phyloP scores from a whole-genome alignment of 2,888 invertebrate species.

The Noctua fimbriata region DNA sequence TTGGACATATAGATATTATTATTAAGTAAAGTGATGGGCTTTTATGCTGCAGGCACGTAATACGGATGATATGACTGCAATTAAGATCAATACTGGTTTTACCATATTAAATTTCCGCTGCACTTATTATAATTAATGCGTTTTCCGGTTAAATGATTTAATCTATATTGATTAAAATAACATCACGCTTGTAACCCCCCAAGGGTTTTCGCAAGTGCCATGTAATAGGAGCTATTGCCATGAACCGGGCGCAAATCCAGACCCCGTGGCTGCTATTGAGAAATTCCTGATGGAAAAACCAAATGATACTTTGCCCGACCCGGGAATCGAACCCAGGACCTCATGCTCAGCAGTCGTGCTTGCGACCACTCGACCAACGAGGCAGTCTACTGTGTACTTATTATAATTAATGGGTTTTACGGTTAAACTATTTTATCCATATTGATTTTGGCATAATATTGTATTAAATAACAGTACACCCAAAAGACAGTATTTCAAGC shows the following conservation, averaged over 20 bases:
- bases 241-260: too few relatives aligned
- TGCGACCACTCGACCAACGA: too few relatives aligned
- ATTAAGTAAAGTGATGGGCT: constrained; percentile 16
- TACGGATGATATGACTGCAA: background rate
- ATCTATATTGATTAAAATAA: background rate
- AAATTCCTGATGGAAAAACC: too few relatives aligned
- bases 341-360: too few relatives aligned
- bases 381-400: too few relatives aligned
- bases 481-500: background rate
- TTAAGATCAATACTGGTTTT: background rate
- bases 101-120: background rate
- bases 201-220: too few relatives aligned
- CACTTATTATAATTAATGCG: background rate
- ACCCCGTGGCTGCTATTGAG: too few relatives aligned
- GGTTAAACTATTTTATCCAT: background rate
- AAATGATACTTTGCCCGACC: too few relatives aligned
- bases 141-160: background rate
- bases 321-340: too few relatives aligned
- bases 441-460: background rate
- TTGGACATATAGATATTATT: constrained; percentile 53
- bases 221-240: too few relatives aligned
- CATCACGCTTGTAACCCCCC: too few relatives aligned
- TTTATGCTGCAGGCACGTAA: constrained; percentile 11
- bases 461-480: too few relatives aligned
- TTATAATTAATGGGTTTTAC: background rate